A percentile compares a stretch with the other conserved stretches of the same genome.
phyloP scores from a whole-genome alignment of 2,888 invertebrate genomes.

The Punctoribates punctum region DNA sequence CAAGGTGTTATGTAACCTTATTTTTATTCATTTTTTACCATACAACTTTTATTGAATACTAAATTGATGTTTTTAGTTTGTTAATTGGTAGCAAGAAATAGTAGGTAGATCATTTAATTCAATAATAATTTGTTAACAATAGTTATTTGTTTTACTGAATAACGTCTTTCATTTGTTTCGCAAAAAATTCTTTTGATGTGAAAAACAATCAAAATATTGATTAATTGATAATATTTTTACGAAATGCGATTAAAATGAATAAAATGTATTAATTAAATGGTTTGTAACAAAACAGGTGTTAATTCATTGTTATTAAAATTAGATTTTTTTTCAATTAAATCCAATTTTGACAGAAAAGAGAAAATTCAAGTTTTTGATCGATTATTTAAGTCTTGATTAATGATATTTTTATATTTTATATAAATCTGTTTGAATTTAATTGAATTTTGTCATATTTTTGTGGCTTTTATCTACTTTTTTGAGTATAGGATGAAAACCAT shows the following conservation, averaged over 20 bases:
- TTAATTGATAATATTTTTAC: neutral
- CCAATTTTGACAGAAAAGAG: neutral
- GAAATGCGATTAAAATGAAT: neutral
- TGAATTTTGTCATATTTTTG: neutral
- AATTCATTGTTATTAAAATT: neutral
- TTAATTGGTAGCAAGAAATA: too few relatives aligned
- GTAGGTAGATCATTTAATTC: too few relatives aligned
- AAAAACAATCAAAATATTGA: neutral
- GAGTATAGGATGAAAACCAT: neutral
- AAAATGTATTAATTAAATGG: neutral
- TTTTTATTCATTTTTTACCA: too few relatives aligned
- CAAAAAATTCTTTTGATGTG: too few relatives aligned
- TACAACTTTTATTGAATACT: too few relatives aligned
- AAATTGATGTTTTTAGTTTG: too few relatives aligned
- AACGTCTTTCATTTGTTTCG: too few relatives aligned
- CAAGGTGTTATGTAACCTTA: too few relatives aligned
- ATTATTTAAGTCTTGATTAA: neutral
- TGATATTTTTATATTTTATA: constrained; percentile 9
- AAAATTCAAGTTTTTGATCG: neutral
- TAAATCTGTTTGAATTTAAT: neutral
- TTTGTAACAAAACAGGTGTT: neutral
- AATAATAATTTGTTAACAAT: too few relatives aligned
- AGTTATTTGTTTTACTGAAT: too few relatives aligned
- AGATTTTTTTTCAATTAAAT: neutral
- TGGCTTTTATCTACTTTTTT: neutral